These are phyloP conservation scores for Cherax destructor DNA, from an alignment of 1,140 invertebrate genomes.

Conservation along the genomic window DNA sequence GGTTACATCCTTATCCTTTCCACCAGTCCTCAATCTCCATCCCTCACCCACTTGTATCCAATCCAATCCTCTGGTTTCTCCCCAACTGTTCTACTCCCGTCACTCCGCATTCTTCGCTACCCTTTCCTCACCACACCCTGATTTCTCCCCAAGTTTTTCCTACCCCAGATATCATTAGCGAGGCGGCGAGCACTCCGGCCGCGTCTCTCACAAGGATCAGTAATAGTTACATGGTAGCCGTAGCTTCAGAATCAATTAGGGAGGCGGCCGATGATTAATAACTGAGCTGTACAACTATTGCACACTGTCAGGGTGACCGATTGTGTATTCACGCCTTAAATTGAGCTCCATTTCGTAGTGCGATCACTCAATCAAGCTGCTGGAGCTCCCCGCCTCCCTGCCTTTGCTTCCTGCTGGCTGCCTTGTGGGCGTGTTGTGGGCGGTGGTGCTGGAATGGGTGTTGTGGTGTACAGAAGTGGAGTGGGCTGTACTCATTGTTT, in stretches of 20 bases:
- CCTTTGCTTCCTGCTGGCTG: not conserved
- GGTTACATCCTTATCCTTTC: no score
- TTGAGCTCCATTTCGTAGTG: slow-evolving; percentile 12
- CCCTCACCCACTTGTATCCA: no score
- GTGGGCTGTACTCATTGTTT: not conserved
- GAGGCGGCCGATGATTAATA: not conserved
- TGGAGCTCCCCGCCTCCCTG: not conserved
- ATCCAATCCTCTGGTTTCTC: no score
- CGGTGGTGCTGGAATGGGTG: not conserved
- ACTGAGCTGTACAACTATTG: not conserved
- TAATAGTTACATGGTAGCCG: not conserved
- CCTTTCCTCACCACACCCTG: not conserved
- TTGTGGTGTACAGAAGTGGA: not conserved
- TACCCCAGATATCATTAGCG: no score
- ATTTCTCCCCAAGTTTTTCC: no score
- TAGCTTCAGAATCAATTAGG: not conserved
- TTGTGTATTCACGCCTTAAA: not conserved
- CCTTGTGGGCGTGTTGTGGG: not conserved
- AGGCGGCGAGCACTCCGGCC: no score
- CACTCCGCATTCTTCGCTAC: not conserved
- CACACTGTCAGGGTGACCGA: not conserved
- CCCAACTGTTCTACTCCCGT: not conserved
- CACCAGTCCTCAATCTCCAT: no score
- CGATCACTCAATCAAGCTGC: not conserved
- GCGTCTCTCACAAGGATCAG: not conserved